These are phyloP conservation scores for Pachyseris speciosa DNA, from an alignment of 64 coral and sea anemone genomes.

Conservation along the genomic window DNA sequence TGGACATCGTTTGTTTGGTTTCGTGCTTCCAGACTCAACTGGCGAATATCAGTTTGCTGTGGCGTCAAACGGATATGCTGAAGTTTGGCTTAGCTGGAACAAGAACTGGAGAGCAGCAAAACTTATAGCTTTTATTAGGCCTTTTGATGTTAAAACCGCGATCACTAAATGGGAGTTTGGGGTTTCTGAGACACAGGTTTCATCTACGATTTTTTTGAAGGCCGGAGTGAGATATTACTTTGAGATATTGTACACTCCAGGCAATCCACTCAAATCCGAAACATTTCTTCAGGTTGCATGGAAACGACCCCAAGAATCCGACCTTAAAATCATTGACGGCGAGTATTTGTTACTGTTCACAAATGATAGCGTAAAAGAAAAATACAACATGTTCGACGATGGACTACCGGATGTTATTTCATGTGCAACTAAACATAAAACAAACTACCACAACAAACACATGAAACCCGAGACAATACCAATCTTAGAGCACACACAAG, in stretches of 20 bases:
- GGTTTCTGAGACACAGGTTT: background rate
- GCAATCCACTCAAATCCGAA: too few species aligned
- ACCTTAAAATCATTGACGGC: background rate
- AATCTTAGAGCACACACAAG: background rate
- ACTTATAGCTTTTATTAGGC: background rate
- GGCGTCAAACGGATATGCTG: background rate
- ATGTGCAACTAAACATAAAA: background rate
- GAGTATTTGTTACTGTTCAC: background rate
- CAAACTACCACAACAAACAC: background rate
- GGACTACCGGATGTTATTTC: background rate
- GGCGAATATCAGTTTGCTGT: background rate
- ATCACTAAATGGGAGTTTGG: background rate
- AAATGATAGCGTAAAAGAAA: background rate
- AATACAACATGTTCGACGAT: background rate
- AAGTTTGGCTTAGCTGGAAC: background rate
- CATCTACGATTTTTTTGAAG: background rate
- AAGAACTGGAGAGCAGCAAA: background rate
- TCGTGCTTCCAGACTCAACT: background rate
- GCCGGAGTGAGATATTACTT: background rate
- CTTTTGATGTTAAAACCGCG: background rate
- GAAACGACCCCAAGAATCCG: background rate
- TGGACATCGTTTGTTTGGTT: slow-evolving; percentile 2
- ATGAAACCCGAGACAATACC: background rate
- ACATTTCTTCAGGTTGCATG: background rate
- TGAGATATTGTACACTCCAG: background rate